These are phyloP conservation scores for Oedothorax gibbosus DNA, from an alignment of 1,140 invertebrate species.

Conservation along the genomic window DNA sequence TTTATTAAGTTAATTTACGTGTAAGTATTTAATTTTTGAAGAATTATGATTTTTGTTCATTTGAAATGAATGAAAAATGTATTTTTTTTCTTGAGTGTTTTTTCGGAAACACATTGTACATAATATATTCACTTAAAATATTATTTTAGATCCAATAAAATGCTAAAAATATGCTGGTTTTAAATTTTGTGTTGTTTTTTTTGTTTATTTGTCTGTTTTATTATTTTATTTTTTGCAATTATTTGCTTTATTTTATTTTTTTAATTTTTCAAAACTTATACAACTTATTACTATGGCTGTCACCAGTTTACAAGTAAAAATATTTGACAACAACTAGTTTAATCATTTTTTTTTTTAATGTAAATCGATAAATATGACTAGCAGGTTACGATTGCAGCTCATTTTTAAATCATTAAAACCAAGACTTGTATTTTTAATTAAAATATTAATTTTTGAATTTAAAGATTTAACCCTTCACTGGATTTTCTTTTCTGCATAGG, in stretches of 20 bases:
- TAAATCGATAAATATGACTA: too few species aligned
- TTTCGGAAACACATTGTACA: slow-evolving; percentile 38
- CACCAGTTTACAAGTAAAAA: slow-evolving; percentile 21
- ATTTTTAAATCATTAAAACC: too few species aligned
- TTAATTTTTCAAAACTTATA: too few species aligned
- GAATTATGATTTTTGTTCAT: slow-evolving; percentile 33
- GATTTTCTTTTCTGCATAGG: too few species aligned
- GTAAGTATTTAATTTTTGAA: slow-evolving; percentile 48
- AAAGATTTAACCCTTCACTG: too few species aligned
- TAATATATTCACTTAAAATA: slow-evolving; percentile 24
- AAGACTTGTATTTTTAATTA: too few species aligned
- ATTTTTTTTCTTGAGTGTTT: slow-evolving; percentile 45
- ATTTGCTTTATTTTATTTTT: background rate
- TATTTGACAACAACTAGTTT: too few species aligned
- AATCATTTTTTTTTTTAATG: too few species aligned
- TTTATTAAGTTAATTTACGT: slow-evolving; percentile 32
- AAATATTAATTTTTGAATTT: too few species aligned
- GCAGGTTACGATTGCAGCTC: too few species aligned
- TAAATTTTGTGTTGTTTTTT: slow-evolving; percentile 20
- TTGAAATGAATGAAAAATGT: slow-evolving; percentile 34
- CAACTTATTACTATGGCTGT: background rate
- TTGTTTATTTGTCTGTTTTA: background rate
- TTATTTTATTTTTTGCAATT: slow-evolving; percentile 8
- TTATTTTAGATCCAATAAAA: slow-evolving; percentile 56
- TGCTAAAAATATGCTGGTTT: slow-evolving; percentile 23